These are phyloP conservation scores for Polypterus bichir DNA, from an alignment of 2,113 vertebrate genomes.

Conservation along the genomic window DNA sequence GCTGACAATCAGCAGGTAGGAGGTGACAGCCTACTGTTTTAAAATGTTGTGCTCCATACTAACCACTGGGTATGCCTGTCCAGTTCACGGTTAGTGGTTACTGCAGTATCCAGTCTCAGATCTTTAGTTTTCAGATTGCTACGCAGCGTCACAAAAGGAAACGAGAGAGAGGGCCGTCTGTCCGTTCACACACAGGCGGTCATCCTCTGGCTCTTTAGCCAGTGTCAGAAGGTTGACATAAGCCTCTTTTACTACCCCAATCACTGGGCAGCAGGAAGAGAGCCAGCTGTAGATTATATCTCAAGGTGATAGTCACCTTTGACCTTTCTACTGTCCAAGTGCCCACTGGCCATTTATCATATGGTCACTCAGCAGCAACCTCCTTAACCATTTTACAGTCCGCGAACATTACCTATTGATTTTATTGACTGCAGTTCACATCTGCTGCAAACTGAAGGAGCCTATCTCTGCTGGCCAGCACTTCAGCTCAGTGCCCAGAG, in stretches of 20 bases:
- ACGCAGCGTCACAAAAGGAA: too few relatives aligned
- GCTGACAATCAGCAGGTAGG: too few relatives aligned
- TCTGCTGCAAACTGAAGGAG: slow-evolving; percentile 22
- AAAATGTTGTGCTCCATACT: too few relatives aligned
- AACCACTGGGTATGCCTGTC: too few relatives aligned
- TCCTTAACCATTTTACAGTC: slow-evolving; percentile 41
- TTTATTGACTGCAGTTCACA: slow-evolving; percentile 44
- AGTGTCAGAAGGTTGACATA: slow-evolving; percentile 8
- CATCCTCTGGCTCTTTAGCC: slow-evolving; percentile 8
- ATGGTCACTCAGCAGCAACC: slow-evolving; percentile 32
- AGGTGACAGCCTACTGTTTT: too few relatives aligned
- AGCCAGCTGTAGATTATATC: slow-evolving; percentile 35
- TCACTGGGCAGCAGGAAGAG: slow-evolving; percentile 2
- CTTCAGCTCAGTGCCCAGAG: slow-evolving; percentile 2
- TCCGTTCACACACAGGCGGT: neutral
- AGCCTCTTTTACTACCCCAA: slow-evolving; percentile 6
- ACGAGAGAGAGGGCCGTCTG: too few relatives aligned
- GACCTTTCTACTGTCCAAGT: slow-evolving; percentile 38
- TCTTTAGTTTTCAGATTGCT: too few relatives aligned
- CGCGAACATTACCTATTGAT: slow-evolving; percentile 47
- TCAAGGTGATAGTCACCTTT: slow-evolving; percentile 49
- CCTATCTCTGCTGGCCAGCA: slow-evolving; percentile 9
- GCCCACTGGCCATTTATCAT: slow-evolving; percentile 45
- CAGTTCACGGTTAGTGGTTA: too few relatives aligned
- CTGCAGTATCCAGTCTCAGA: too few relatives aligned